Evolutionary conservation across 2,888 invertebrate genomes (phyloP).

Genomic region (Chymomyza caudatula): DNA sequence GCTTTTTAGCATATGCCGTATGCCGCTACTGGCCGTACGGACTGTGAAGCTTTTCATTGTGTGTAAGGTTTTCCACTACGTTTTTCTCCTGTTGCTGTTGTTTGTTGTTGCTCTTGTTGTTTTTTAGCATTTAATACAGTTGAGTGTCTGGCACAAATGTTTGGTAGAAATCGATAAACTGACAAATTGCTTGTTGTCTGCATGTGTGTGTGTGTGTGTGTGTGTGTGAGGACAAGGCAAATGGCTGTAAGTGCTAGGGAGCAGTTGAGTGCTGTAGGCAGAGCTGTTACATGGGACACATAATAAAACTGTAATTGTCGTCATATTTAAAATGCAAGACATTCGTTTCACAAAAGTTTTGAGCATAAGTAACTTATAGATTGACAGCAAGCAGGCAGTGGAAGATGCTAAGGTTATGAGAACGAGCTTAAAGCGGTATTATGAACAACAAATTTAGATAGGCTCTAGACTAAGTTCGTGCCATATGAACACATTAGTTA

Average conservation of each 20-base stretch:
- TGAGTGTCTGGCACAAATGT: constrained; percentile 73
- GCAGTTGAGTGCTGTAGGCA: not conserved
- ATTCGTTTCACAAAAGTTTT: constrained; percentile 51
- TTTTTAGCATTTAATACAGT: constrained; percentile 73
- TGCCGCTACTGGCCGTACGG: constrained; percentile 63
- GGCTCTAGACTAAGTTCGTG: not conserved
- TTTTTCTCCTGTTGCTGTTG: constrained; percentile 10
- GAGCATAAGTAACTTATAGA: not conserved
- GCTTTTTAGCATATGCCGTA: constrained; percentile 73
- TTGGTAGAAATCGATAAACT: constrained; percentile 76
- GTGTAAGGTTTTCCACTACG: constrained; percentile 71
- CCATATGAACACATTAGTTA: no score
- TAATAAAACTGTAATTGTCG: constrained; percentile 72
- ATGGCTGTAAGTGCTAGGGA: constrained; percentile 35
- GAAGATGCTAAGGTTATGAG: no score
- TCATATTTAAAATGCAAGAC: constrained; percentile 68
- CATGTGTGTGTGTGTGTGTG: constrained; percentile 28
- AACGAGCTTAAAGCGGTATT: not conserved
- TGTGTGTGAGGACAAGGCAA: constrained; percentile 43
- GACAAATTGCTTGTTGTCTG: constrained; percentile 74
- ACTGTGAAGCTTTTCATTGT: constrained; percentile 66
- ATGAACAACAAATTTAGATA: not conserved
- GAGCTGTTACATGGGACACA: constrained; percentile 42
- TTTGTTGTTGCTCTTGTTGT: constrained; percentile 51
- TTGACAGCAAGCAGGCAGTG: not conserved